Base-by-base conservation (phyloP, 1,140 invertebrate genomes). In the Acromyrmex heyeri region DNA sequence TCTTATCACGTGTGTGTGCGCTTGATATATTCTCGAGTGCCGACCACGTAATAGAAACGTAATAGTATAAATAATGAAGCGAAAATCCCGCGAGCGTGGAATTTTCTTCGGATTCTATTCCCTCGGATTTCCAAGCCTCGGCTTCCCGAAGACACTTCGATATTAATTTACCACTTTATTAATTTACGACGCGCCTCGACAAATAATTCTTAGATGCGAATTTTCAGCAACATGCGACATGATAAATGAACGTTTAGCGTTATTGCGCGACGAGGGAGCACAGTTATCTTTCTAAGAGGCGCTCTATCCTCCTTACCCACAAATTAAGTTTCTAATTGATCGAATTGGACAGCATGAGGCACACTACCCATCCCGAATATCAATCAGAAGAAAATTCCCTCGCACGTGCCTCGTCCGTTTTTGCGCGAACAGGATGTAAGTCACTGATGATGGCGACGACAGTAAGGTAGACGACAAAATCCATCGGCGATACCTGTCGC, bases 311-410 rank as follows among this genome's bases (percentile, higher is more conserved):
- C 38, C 7, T 73, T 61, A 61, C n/a, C 50, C 34, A 73, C 38
- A 73, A 82, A 73, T 83, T 48, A 61, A 73, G 8, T 83, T 73
- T 73, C 69, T 50, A 73, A 50, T 83, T 55, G 48, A 10, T 24
- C 55, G 55, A 83, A 83, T 83, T 83, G 34, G 78, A 69, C 38
- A 24, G 67, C 24, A 18, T 24, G 12, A 21, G 24, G 38, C 24
- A n/a, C 18, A 14, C 55, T 83, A 69, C 65, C 14, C 55, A 24
- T 83, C 38, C 79, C 69, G 69, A 83, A 83, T 75, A 83, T 83
- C 67, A 83, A 83, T 73, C 10, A 75, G 14, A 38, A 38, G 55
- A 61, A 73, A 72, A 83, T 75, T 55, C 18, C 57, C 44, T 81
- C 27, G 77, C 12, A 38, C 38, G 27, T 7, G 5, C n/a, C 7